These are phyloP conservation scores for Chromoteleia sp. DNA, from an alignment of 2,888 invertebrate genomes.

Conservation along the genomic window DNA sequence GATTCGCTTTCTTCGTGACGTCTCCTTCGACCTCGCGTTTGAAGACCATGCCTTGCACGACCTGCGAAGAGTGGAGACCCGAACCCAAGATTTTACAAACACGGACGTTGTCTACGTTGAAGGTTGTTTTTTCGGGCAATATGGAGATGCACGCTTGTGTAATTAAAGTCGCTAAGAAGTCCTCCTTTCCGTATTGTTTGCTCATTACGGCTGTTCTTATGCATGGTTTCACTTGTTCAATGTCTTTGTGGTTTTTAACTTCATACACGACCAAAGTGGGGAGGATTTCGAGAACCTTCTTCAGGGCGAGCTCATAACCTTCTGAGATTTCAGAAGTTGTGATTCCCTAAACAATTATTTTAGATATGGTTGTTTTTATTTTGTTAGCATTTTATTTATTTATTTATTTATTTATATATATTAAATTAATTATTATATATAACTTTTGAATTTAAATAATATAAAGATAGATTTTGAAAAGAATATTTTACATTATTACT, in stretches of 20 bases:
- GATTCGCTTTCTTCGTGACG: slow-evolving; percentile 90
- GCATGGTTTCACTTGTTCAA: slow-evolving; percentile 89
- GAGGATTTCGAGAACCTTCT: slow-evolving; percentile 95
- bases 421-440: slow-evolving; percentile 27
- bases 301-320: slow-evolving; percentile 96
- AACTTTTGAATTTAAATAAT: neutral
- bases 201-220: slow-evolving; percentile 96
- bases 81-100: slow-evolving; percentile 96
- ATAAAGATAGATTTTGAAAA: too few relatives aligned
- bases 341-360: slow-evolving; percentile 88
- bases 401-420: too few relatives aligned
- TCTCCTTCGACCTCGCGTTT: slow-evolving; percentile 98
- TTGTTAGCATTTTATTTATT: too few relatives aligned
- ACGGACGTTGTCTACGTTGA: slow-evolving; percentile 99
- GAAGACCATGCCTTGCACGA: slow-evolving; percentile 98
- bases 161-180: slow-evolving; percentile 94
- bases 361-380: too few relatives aligned
- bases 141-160: slow-evolving; percentile 95
- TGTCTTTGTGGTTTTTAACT: slow-evolving; percentile 89
- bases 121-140: slow-evolving; percentile 93
- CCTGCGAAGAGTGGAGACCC: slow-evolving; percentile 91
- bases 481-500: too few relatives aligned
- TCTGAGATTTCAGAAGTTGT: slow-evolving; percentile 98
- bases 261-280: slow-evolving; percentile 92
- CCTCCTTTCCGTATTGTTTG: slow-evolving; percentile 99